Base-by-base conservation (phyloP, 2,113 vertebrate genomes). In the Cinclus mexicanus region DNA sequence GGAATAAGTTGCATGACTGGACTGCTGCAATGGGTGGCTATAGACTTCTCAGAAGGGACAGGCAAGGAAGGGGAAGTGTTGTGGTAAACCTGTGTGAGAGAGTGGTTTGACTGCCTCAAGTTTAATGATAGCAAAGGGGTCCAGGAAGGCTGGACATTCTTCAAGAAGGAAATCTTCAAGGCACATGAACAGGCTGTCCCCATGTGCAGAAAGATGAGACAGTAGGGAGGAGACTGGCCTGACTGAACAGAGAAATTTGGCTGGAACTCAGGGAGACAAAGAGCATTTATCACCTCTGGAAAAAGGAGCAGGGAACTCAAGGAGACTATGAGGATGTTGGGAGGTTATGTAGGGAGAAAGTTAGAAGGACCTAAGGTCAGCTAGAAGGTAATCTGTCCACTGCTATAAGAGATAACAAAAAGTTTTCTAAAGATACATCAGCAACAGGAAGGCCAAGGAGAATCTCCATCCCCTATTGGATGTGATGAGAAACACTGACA, bases 151-250 rank as follows among this genome's bases (percentile, higher is more conserved):
- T 57, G 70, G 13, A 35, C 31, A 44, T 44, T 74, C 24, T 35
- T 74, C 70, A 56, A 26, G 52, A 42, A 56, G 52, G 52, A 56
- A 72, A 42, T n/a, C 31, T 47, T 47, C 31, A 56, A 74, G 31
- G 41, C 52, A 57, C 24, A 44, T 42, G 71, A 74, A 28, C 33
- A 46, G 41, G 24, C 41, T 57, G 41, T 35, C 33, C 31, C 33
- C 11, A 29, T 35, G 53, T 57, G 41, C 25, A 4, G 5, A 39
- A 81, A 49, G 28, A 68, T 0, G 1, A 47, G 22, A 42, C 1
- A 1, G 6, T 21, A 16, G 22, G 42, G 78, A 81, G 28, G 53
- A 49, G n/a, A 81, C 22, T 21, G 9, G 64, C 11, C 42, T 57
- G 52, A 6, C 42, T 69, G 35, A 49, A 69, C n/a, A 41, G 53